A percentile compares a stretch with the other conserved stretches of the same genome.
Conservation (phyloP, 2,113 vertebrate genomes). For the Furnarius figulus region DNA sequence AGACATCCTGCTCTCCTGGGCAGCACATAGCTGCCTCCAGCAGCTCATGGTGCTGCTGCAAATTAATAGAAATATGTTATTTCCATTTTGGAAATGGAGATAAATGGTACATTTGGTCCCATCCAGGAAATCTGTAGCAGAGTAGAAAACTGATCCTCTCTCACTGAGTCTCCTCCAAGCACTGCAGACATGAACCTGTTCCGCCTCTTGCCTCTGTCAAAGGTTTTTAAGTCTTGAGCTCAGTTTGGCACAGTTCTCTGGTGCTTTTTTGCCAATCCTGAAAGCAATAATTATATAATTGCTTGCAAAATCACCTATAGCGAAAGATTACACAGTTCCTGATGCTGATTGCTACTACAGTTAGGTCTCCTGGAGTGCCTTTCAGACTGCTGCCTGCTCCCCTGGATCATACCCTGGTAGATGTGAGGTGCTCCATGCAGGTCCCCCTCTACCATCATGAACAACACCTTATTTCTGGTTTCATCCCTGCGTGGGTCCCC, state of each 20-base stretch:
- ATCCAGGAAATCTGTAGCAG: not conserved
- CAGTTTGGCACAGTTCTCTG: not conserved
- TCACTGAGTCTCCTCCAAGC: not conserved
- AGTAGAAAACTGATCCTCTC: not conserved
- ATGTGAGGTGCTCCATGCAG: accelerated
- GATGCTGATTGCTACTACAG: not conserved
- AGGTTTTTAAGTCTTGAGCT: not conserved
- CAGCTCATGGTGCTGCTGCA: not conserved
- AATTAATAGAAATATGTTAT: not conserved
- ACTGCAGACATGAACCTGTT: not conserved
- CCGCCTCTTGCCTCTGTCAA: not conserved
- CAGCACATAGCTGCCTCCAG: not conserved
- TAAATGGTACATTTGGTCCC: not conserved
- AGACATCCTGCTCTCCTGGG: not conserved
- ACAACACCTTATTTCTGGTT: not conserved
- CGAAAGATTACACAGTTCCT: not conserved
- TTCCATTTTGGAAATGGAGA: slow-evolving; percentile 4
- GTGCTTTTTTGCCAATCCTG: not conserved
- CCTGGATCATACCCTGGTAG: not conserved
- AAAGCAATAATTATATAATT: slow-evolving; percentile 27
- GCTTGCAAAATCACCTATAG: slow-evolving; percentile 23
- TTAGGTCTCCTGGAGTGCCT: not conserved
- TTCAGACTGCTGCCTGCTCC: not conserved
- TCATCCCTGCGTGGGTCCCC: accelerated
- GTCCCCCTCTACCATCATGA: not conserved